These are phyloP conservation scores for Cheilosia vulpina DNA, from an alignment of 2,888 invertebrate species.

Conservation along the genomic window DNA sequence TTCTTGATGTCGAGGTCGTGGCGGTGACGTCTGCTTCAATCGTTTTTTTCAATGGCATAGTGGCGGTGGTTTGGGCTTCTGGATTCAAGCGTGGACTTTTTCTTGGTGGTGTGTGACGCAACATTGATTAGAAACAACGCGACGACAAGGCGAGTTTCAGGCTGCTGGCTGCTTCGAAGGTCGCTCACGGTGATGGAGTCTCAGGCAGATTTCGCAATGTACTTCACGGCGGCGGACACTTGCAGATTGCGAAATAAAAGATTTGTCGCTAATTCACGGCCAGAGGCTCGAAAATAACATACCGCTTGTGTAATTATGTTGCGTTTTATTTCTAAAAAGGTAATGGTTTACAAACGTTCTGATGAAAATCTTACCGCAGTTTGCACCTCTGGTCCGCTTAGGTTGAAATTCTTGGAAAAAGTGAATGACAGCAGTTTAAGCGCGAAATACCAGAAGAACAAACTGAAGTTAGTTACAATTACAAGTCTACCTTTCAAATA, in stretches of 20 bases:
- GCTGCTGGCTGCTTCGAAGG: not conserved
- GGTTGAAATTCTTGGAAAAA: too few species aligned
- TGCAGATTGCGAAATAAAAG: not conserved
- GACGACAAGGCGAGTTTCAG: not conserved
- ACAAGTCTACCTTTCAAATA: too few species aligned
- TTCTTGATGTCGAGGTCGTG: not conserved
- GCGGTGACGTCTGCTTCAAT: not conserved
- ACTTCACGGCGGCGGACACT: not conserved
- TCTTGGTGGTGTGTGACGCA: constrained; percentile 5
- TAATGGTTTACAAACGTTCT: too few species aligned
- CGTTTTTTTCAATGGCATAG: constrained; percentile 1
- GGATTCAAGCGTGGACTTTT: constrained; percentile 21
- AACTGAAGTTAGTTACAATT: too few species aligned
- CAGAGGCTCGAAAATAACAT: too few species aligned
- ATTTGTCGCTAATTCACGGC: too few species aligned
- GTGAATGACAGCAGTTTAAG: too few species aligned
- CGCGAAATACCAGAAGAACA: too few species aligned
- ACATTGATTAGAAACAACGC: not conserved
- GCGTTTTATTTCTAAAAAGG: too few species aligned
- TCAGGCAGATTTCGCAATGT: not conserved
- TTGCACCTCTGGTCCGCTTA: too few species aligned
- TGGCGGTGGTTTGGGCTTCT: not conserved
- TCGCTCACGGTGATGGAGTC: not conserved
- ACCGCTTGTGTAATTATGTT: too few species aligned
- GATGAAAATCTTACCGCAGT: too few species aligned